Base-by-base conservation (phyloP, 2,888 invertebrate species). In the Diaphora mendica region DNA sequence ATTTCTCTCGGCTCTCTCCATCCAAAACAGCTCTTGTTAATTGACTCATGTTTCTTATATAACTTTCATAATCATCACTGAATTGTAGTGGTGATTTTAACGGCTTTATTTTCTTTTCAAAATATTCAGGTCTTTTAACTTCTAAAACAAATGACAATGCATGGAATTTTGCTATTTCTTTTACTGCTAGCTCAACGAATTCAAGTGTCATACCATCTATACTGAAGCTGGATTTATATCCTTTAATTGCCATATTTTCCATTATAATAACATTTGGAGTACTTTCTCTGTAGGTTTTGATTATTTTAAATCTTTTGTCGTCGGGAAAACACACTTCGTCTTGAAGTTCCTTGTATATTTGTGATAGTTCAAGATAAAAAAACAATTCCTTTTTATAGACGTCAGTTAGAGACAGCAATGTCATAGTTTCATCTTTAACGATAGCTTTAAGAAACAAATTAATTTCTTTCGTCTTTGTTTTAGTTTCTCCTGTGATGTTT, bases 91-190 rank as follows among this genome's bases (percentile, higher is more conserved):
- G 55, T 0, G 72, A 1, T 67, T 86, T 82, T 3, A 86, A 51
- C 4, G 64, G 35, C 77, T 84, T 88, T 3, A 92, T 80, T 33
- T 86, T 85, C 0, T 71, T 77, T 0, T 88, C 78, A 69, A 88
- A 92, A 80, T 86, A 93, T 17, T 86, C 80, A 0, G 90, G 90
- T 51, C 59, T 69, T 71, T 78, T 85, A 2, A 81, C 76, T 82
- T 92, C 76, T 23, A 92, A 20, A 0, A 86, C 88, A 71, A 91
- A 91, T 0, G 92, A 86, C 0, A 93, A 73, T 0, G 84, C 89
- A 66, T 93, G 93, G 42, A 93, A 91, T 80, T 85, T 93, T 0
- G 94, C 93, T 9, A 94, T 80, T 72, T 92, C 86, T 70, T 86
- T 77, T 0, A 93, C 76, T 0, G 89, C 84, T 44, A 87, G 73